These are phyloP conservation scores for Cancer borealis DNA, from an alignment of 2,888 invertebrate species.

Conservation along the genomic window DNA sequence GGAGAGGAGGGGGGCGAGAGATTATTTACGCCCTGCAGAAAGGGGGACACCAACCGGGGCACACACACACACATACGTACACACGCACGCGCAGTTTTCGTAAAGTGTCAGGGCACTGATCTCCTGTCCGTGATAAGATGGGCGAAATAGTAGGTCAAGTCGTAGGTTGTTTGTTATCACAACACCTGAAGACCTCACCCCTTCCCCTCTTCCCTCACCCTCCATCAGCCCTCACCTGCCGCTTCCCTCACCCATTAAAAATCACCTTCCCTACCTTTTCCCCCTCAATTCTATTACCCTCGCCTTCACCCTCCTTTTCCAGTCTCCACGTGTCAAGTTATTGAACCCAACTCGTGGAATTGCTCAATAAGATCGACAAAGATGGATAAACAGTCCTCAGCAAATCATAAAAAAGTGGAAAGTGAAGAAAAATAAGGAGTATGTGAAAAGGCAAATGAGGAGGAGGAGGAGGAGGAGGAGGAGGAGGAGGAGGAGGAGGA, in stretches of 20 bases:
- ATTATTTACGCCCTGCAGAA: constrained; percentile 28
- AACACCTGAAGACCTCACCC: neutral
- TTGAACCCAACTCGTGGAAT: neutral
- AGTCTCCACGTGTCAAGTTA: neutral
- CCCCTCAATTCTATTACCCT: neutral
- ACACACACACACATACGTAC: constrained; percentile 15
- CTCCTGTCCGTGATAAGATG: neutral
- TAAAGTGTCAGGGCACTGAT: neutral
- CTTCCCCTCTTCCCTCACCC: neutral
- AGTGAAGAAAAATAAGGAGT: neutral
- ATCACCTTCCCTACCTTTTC: neutral
- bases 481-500: neutral
- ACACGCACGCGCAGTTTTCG: neutral
- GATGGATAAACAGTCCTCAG: neutral
- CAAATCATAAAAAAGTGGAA: neutral
- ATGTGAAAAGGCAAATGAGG: neutral
- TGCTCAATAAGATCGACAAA: neutral
- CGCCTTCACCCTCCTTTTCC: neutral
- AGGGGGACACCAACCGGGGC: constrained; percentile 29
- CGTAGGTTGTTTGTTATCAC: constrained; percentile 26
- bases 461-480: neutral
- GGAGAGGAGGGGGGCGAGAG: neutral
- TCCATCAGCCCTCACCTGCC: neutral
- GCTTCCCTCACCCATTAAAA: neutral
- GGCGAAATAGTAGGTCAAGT: neutral